Evolutionary conservation across 2,113 vertebrate species (phyloP).

Genomic region (Pangasianodon gigas): DNA sequence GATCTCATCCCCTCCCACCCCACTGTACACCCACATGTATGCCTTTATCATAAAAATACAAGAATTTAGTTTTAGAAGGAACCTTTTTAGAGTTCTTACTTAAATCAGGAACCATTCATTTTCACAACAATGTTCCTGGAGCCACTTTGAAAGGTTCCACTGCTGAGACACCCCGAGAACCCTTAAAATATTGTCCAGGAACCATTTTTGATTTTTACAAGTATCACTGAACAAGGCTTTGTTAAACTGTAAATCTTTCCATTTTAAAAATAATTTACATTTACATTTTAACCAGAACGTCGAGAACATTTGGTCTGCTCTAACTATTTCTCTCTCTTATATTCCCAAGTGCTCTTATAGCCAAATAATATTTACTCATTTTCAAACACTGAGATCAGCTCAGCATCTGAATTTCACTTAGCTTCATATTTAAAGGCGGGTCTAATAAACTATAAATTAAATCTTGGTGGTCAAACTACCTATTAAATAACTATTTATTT

Average conservation of each 20-base stretch:
- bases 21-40: neutral
- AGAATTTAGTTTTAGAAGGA: neutral
- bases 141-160: neutral
- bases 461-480: neutral
- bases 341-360: neutral
- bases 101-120: neutral
- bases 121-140: neutral
- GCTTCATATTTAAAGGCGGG: neutral
- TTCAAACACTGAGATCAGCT: neutral
- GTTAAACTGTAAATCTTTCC: neutral
- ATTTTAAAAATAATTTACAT: neutral
- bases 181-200: neutral
- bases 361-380: neutral
- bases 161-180: neutral
- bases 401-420: neutral
- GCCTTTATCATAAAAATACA: neutral
- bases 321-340: neutral
- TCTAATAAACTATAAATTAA: neutral
- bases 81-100: too few species aligned
- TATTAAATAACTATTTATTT: neutral
- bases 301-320: neutral
- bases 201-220: neutral
- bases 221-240: neutral
- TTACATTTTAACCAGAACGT: neutral
- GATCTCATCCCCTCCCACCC: neutral